phyloP scores from a whole-genome alignment of 2,797 vertebrate species.

The Onychomys arenicola region DNA sequence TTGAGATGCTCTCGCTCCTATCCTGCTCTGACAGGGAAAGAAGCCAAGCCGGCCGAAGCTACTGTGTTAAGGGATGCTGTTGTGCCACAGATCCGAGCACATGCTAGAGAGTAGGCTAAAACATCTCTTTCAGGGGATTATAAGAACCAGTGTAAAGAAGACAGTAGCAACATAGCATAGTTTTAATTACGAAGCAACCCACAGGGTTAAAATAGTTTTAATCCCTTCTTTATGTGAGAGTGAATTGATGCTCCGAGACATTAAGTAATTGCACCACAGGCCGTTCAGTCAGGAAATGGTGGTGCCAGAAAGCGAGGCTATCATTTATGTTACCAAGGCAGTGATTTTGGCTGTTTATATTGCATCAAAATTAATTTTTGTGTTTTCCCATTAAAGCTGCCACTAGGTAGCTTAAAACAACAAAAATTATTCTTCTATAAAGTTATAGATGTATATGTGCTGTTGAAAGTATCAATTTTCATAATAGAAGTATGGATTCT shows the following conservation, averaged over 20 bases:
- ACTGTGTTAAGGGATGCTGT: neutral
- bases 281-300: neutral
- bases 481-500: slow-evolving; percentile 33
- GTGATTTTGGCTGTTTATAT: neutral
- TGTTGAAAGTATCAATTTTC: slow-evolving; percentile 13
- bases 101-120: neutral
- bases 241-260: slow-evolving; percentile 15
- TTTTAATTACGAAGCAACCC: slow-evolving; percentile 43
- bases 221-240: neutral
- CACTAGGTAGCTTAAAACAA: neutral
- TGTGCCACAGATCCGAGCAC: neutral
- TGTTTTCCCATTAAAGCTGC: slow-evolving; percentile 6
- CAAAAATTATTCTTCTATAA: slow-evolving; percentile 20
- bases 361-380: neutral
- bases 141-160: neutral
- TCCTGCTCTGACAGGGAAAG: neutral
- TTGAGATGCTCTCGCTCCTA: neutral
- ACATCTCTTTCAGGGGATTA: neutral
- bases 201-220: neutral
- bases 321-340: neutral
- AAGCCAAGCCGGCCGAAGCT: neutral
- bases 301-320: neutral
- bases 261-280: neutral
- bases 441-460: neutral
- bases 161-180: neutral